Evolutionary conservation across 2,797 vertebrate genomes (phyloP), one percentile per base, ranked within the genome.

Genomic region (Moxostoma hubbsi): DNA sequence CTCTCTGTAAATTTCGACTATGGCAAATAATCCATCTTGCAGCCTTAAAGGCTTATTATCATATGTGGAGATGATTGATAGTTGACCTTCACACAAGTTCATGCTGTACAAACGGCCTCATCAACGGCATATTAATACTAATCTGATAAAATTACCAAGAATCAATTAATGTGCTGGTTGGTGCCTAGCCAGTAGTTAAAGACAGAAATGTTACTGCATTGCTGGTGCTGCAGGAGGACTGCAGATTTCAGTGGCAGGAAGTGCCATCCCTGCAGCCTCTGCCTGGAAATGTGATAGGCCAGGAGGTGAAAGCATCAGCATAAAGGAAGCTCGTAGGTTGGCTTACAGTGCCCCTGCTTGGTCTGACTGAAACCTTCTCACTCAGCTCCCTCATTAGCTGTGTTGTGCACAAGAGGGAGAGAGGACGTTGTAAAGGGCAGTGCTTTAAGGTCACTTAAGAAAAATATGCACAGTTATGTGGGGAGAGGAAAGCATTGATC

Each of bases 21-120:
- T 64, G 81, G 85, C 87, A 93, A 92, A 91, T 90, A 88, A 85
- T 36, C 36, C 81, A 81, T 88, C 86, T 83, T 82, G 86, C 84
- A 83, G 84, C 86, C 90, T 90, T 88, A 85, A 90, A 89, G 87
- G 86, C 88, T 89, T 84, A 91, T 93, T 90, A 92, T 88, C 90
- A 93, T 92, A 91, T 86, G 85, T 79, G 86, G 58, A 15, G 70
- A 85, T 92, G 93, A 94, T 90, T 93, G 93, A 93, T 90, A 90
- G 90, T 90, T 94, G 92, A 93, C 93, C 92, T 94, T 93, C 90
- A 91, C 79, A 84, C 80, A 80, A 87, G 85, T 91, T 92, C 90
- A 88, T 88, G 75, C 81, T 65, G 1, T 84, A 83, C 73, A 87
- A 87, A 89, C 85, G 83, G 59, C 89, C 66, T 85, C 78, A 63